Evolutionary conservation across 2,888 invertebrate species (phyloP).

Genomic region (Hirudinaria manillensis): DNA sequence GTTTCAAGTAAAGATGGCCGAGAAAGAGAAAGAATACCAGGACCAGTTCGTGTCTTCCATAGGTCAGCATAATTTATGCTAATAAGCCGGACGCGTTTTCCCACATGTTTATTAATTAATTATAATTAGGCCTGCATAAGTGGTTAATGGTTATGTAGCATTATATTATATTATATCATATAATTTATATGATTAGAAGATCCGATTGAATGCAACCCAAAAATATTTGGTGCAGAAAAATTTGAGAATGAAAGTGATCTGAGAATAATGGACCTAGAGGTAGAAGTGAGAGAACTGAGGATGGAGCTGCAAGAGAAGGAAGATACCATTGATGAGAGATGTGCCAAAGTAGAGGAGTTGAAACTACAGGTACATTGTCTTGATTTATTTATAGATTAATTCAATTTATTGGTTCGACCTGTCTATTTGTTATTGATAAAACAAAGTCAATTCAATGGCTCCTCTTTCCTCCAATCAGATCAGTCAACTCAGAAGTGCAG

Average conservation of each 20-base stretch:
- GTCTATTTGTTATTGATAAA: neutral
- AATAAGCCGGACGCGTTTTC: neutral
- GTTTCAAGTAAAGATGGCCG: constrained; percentile 19
- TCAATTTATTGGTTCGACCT: neutral
- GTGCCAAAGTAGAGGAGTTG: neutral
- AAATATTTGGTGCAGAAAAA: neutral
- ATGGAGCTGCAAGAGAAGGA: constrained; percentile 17
- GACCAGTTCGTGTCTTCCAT: constrained; percentile 17
- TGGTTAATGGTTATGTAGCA: neutral
- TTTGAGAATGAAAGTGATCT: constrained; percentile 14
- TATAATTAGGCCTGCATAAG: neutral
- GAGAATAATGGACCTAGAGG: constrained; percentile 1
- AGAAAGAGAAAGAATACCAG: constrained; percentile 30
- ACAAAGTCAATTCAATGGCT: neutral
- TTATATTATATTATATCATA: neutral
- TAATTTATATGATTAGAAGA: neutral
- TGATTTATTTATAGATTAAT: neutral
- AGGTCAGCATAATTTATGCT: neutral
- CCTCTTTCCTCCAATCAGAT: neutral
- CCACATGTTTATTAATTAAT: neutral
- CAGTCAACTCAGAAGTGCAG: neutral
- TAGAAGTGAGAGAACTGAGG: constrained; percentile 8
- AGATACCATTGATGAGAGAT: constrained; percentile 11
- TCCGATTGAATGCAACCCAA: neutral
- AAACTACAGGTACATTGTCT: neutral